These are phyloP conservation scores for Sanderia malayensis DNA, from an alignment of 30 jellyfish, hydroid and myxozoan species.

Conservation along the genomic window DNA sequence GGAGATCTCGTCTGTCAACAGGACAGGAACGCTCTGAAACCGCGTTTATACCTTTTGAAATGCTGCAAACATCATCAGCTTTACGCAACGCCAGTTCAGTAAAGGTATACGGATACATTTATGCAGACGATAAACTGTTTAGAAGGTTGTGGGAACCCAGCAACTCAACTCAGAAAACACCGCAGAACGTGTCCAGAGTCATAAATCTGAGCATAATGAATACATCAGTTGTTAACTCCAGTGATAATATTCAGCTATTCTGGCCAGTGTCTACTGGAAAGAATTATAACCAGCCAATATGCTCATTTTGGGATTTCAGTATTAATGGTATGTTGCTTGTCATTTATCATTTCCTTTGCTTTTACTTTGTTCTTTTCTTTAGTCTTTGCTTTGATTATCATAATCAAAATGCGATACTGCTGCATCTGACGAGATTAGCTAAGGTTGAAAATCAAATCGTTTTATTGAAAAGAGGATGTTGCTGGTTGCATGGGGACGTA, in stretches of 20 bases:
- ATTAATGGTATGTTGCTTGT: too few relatives aligned
- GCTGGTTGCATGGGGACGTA: too few relatives aligned
- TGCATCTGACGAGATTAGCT: too few relatives aligned
- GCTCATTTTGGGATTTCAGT: constrained; percentile 1
- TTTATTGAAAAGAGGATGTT: too few relatives aligned
- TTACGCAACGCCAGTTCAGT: neutral
- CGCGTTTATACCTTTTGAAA: neutral
- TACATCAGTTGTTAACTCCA: neutral
- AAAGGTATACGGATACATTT: neutral
- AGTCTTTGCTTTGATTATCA: too few relatives aligned
- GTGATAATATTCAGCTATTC: neutral
- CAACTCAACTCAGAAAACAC: neutral
- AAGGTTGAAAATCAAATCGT: too few relatives aligned
- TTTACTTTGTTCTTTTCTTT: too few relatives aligned
- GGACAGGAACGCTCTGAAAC: neutral
- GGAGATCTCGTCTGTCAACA: neutral
- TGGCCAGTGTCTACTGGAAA: neutral
- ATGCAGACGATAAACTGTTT: neutral
- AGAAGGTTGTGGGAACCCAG: neutral
- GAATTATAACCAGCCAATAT: neutral
- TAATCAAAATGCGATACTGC: too few relatives aligned
- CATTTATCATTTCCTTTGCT: too few relatives aligned
- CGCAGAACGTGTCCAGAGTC: neutral
- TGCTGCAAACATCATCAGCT: neutral
- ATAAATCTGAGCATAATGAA: neutral